These are phyloP conservation scores for Leptinotarsa tumamoca DNA, from an alignment of 2,888 invertebrate genomes.

Conservation along the genomic window DNA sequence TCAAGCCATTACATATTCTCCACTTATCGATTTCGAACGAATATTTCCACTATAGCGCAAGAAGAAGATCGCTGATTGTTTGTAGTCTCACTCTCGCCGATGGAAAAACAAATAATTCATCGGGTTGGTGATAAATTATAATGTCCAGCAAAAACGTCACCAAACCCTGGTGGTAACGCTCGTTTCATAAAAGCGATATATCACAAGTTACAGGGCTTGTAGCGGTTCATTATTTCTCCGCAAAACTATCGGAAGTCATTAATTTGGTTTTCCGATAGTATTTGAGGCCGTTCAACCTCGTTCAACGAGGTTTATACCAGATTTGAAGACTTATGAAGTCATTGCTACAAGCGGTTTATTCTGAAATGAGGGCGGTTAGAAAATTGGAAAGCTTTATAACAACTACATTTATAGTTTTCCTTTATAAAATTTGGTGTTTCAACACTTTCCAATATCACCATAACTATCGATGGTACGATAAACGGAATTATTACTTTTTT, in stretches of 20 bases:
- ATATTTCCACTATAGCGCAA: too few species aligned
- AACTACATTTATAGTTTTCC: too few species aligned
- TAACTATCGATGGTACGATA: too few species aligned
- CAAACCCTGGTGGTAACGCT: background rate
- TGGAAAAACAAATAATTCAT: background rate
- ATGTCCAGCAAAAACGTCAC: background rate
- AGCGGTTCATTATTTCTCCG: constrained; percentile 5
- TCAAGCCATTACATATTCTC: too few species aligned
- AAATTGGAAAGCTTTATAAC: too few species aligned
- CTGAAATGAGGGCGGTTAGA: too few species aligned
- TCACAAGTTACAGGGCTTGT: background rate
- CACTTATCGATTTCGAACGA: too few species aligned
- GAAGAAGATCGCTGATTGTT: too few species aligned
- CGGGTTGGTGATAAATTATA: background rate
- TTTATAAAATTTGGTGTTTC: too few species aligned
- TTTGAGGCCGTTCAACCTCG: constrained; percentile 2
- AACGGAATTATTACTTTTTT: too few species aligned
- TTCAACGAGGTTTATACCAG: background rate
- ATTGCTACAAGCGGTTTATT: background rate
- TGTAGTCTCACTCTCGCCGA: background rate
- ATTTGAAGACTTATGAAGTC: background rate
- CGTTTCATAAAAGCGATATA: constrained; percentile 11
- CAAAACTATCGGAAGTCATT: constrained; percentile 9
- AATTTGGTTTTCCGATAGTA: constrained; percentile 17
- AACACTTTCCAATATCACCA: too few species aligned